Conservation (phyloP, 2,797 vertebrate genomes). For the Pterois miles region DNA sequence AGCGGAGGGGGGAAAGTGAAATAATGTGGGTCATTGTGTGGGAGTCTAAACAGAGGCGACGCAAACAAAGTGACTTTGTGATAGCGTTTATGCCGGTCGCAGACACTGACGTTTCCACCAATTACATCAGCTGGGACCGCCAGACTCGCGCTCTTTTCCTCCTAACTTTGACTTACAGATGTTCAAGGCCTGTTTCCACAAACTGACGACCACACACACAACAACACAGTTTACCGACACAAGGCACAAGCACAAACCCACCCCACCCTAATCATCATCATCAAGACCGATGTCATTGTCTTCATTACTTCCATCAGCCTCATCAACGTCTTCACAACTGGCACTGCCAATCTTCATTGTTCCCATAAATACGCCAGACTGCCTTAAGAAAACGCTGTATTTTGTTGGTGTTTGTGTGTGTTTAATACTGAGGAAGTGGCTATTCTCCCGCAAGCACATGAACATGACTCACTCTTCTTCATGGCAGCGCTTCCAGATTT, state of each 20-base stretch:
- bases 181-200: conserved; percentile 16
- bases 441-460: conserved; percentile 76
- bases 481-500: conserved; percentile 67
- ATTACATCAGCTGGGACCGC: conserved; percentile 39
- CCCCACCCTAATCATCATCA: neutral
- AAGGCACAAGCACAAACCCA: conserved; percentile 3
- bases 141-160: conserved; percentile 13
- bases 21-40: conserved; percentile 36
- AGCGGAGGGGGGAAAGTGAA: conserved; percentile 10
- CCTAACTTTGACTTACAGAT: conserved; percentile 28
- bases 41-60: conserved; percentile 26
- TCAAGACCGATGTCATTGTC: conserved; percentile 22
- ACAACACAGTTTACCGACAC: conserved; percentile 26
- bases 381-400: conserved; percentile 9
- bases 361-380: neutral
- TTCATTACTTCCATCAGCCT: conserved; percentile 15
- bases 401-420: conserved; percentile 48
- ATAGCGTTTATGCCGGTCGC: conserved; percentile 30
- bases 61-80: conserved; percentile 43
- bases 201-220: conserved; percentile 29
- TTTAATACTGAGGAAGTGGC: conserved; percentile 74
- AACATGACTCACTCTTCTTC: conserved; percentile 75
- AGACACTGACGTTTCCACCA: conserved; percentile 39
- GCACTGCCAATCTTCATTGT: neutral
- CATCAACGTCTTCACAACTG: neutral